Percentiles rank a stretch among this genome's conserved stretches.
Conservation (phyloP, 2,113 vertebrate species). For the Peromyscus californicus region DNA sequence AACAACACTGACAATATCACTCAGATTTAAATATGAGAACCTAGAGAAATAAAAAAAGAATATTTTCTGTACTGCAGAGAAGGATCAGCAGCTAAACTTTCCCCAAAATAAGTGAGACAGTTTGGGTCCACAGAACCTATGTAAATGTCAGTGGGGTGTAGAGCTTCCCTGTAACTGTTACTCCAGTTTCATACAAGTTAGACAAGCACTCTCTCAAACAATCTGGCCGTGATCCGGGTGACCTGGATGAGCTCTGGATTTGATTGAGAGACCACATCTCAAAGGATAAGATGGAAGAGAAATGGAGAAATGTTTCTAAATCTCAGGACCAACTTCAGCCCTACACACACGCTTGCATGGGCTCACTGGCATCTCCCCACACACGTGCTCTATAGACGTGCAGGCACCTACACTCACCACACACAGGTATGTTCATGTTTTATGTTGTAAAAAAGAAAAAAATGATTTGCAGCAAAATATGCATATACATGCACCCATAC, state of each 20-base stretch:
- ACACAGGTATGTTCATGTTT: background rate
- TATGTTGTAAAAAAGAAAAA: background rate
- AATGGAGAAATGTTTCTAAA: background rate
- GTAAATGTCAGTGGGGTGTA: background rate
- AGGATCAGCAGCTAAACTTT: background rate
- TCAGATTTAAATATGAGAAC: background rate
- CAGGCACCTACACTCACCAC: background rate
- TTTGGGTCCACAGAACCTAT: background rate
- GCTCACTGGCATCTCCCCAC: background rate
- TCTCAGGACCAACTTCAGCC: background rate
- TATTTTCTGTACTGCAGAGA: background rate
- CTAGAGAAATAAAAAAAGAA: background rate
- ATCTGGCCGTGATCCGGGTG: background rate
- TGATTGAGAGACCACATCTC: background rate
- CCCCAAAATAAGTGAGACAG: background rate
- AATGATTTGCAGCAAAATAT: background rate
- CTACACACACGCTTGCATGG: background rate
- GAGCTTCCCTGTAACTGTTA: background rate
- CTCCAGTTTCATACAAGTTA: background rate
- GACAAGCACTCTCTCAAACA: background rate
- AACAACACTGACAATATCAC: background rate
- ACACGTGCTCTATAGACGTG: background rate
- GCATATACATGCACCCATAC: background rate
- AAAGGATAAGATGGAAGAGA: background rate
- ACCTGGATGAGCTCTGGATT: background rate